Percentiles rank a stretch among this genome's conserved stretches.
phyloP scores from a whole-genome alignment of 2,888 invertebrate genomes.

The Anticlea derivata region DNA sequence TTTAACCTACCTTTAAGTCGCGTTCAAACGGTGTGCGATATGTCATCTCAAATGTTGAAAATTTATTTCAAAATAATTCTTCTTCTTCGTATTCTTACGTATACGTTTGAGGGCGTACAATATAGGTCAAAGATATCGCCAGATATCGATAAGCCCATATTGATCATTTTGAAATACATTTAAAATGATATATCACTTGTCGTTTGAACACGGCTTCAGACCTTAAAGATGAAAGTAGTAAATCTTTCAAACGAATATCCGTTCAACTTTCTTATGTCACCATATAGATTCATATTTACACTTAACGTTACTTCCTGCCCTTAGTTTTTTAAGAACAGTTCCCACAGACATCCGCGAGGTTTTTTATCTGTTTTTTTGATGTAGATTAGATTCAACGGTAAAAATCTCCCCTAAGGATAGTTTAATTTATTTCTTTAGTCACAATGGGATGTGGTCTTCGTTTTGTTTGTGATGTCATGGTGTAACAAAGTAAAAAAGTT shows the following conservation, averaged over 20 bases:
- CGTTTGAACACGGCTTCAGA: too few species aligned
- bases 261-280: slow-evolving; percentile 67
- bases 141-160: too few species aligned
- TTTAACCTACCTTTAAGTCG: too few species aligned
- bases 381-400: slow-evolving; percentile 79
- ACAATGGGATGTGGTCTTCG: slow-evolving; percentile 72
- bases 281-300: slow-evolving; percentile 69
- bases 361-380: slow-evolving; percentile 62
- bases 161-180: too few species aligned
- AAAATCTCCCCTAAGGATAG: slow-evolving; percentile 78
- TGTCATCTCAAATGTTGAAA: too few species aligned
- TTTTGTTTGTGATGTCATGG: slow-evolving; percentile 49
- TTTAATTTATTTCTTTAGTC: slow-evolving; percentile 79
- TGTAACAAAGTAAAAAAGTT: slow-evolving; percentile 45
- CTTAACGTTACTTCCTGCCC: slow-evolving; percentile 73
- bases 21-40: too few species aligned
- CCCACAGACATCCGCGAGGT: slow-evolving; percentile 73
- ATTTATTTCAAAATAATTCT: too few species aligned
- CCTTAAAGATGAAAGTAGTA: slow-evolving; percentile 37
- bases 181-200: too few species aligned
- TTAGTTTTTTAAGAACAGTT: slow-evolving; percentile 69
- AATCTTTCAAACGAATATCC: slow-evolving; percentile 74
- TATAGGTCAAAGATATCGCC: too few species aligned
- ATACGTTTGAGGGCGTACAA: too few species aligned
- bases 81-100: too few species aligned